Percentiles rank a stretch among this genome's conserved stretches.
Conservation (phyloP, 2,113 vertebrate genomes). For the Platysternon megacephalum region DNA sequence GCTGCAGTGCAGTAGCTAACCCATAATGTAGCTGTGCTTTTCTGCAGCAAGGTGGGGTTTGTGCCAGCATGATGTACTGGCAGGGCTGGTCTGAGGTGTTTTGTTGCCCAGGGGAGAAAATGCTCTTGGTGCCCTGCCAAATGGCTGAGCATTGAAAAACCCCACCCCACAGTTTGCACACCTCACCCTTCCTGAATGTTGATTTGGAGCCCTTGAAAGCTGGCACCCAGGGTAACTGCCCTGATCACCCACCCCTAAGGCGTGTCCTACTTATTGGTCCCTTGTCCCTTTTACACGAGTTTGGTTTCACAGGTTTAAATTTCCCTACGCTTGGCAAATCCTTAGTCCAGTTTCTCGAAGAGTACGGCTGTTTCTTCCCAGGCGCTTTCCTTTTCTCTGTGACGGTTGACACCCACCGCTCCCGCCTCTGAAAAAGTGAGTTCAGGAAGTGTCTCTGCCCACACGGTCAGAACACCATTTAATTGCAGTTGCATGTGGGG, state of each 20-base stretch:
- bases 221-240: not conserved
- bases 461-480: conserved; percentile 27
- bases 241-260: not conserved
- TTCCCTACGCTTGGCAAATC: not conserved
- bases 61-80: not conserved
- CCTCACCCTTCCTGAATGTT: not conserved
- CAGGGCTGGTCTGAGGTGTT: not conserved
- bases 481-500: conserved; percentile 43
- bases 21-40: not conserved
- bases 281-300: not conserved
- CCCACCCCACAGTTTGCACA: not conserved
- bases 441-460: not conserved
- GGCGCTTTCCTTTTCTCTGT: not conserved
- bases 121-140: not conserved
- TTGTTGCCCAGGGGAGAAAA: not conserved
- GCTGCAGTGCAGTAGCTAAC: not conserved
- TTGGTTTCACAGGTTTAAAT: not conserved
- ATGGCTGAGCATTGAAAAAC: not conserved
- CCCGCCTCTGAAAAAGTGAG: not conserved
- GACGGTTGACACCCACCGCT: not conserved
- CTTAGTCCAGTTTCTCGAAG: not conserved
- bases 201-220: not conserved
- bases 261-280: not conserved
- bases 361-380: not conserved
- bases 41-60: not conserved